Evolutionary conservation across 2,113 vertebrate genomes (phyloP).

Genomic region (Apteryx mantelli): DNA sequence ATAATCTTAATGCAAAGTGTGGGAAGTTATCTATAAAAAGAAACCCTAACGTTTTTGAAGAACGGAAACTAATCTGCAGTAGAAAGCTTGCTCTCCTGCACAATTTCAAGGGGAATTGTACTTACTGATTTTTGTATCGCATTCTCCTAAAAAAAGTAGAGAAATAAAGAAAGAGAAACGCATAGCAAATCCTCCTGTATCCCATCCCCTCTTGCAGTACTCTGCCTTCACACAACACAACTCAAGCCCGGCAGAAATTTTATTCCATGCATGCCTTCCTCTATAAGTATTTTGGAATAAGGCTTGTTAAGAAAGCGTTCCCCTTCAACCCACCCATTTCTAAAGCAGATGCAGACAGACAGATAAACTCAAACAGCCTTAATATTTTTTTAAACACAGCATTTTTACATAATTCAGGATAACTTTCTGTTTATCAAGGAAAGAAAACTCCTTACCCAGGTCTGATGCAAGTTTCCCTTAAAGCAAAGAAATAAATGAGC

Average conservation of each 20-base stretch:
- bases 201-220: background rate
- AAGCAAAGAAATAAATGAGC: background rate
- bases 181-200: too few relatives aligned
- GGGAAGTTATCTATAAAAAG: too few relatives aligned
- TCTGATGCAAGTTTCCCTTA: background rate
- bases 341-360: background rate
- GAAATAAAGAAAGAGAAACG: background rate
- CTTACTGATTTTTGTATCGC: background rate
- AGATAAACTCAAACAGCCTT: background rate
- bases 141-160: background rate
- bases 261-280: background rate
- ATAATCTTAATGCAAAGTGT: too few relatives aligned
- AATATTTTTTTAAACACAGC: background rate
- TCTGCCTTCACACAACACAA: background rate
- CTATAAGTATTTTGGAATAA: background rate
- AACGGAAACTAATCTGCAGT: too few relatives aligned
- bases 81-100: too few relatives aligned
- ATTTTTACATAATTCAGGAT: background rate
- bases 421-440: background rate
- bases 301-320: background rate
- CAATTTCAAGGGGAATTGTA: too few relatives aligned
- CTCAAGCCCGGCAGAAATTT: background rate
- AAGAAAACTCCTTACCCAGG: background rate
- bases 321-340: background rate
- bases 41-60: too few relatives aligned